Conservation (phyloP, 2,888 invertebrate species). For the Chrysolina haemoptera region DNA sequence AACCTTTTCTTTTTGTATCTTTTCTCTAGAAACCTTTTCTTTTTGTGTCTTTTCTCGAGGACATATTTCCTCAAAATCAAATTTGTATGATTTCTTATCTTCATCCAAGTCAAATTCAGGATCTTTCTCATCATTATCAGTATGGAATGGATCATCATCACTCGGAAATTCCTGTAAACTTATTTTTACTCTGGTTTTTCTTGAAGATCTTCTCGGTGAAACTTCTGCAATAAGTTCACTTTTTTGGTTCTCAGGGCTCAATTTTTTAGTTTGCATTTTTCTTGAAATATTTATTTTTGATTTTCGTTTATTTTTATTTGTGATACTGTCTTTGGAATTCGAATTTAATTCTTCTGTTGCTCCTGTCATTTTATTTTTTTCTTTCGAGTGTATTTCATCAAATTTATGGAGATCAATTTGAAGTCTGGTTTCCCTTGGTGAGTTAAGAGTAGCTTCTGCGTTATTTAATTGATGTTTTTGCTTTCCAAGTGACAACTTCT, state of each 20-base stretch:
- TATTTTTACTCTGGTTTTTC: slow-evolving; percentile 53
- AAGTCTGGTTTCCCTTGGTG: background rate
- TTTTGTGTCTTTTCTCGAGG: slow-evolving; percentile 20
- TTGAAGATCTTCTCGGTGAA: slow-evolving; percentile 52
- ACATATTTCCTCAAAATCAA: slow-evolving; percentile 19
- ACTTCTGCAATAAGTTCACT: slow-evolving; percentile 23
- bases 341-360: slow-evolving; percentile 10
- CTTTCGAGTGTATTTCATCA: background rate
- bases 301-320: slow-evolving; percentile 25
- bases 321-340: slow-evolving; percentile 4
- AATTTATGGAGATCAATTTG: background rate
- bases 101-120: slow-evolving; percentile 56
- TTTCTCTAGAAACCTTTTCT: slow-evolving; percentile 14
- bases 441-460: background rate
- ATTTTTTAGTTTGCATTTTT: slow-evolving; percentile 14
- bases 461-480: background rate
- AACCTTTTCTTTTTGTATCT: slow-evolving; percentile 19
- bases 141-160: slow-evolving; percentile 60
- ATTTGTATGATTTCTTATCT: slow-evolving; percentile 40
- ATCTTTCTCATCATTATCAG: slow-evolving; percentile 60
- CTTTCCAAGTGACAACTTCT: background rate
- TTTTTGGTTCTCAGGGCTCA: background rate
- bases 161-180: slow-evolving; percentile 57
- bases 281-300: slow-evolving; percentile 22
- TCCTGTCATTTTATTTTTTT: slow-evolving; percentile 10